These are phyloP conservation scores for Hycleus phaleratus DNA, from an alignment of 1,140 invertebrate genomes.

Conservation along the genomic window DNA sequence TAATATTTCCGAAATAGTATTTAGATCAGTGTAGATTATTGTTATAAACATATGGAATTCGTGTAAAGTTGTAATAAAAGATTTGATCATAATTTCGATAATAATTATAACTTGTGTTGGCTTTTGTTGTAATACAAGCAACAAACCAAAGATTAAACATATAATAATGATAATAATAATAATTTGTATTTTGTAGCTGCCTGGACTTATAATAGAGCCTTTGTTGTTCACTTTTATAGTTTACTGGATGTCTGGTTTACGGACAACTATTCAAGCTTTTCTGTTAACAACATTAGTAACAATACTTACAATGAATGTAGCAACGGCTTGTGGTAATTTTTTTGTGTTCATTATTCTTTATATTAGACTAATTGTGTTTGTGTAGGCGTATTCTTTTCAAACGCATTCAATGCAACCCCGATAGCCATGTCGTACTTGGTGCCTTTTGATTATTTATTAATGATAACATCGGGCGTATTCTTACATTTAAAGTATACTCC, in stretches of 20 bases:
- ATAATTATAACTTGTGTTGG: too few relatives aligned
- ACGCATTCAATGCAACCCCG: slow-evolving; percentile 70
- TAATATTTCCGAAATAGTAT: too few relatives aligned
- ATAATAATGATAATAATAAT: too few relatives aligned
- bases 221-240: slow-evolving; percentile 65
- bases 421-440: slow-evolving; percentile 76
- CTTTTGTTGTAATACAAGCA: too few relatives aligned
- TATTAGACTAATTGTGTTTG: neutral
- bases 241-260: slow-evolving; percentile 71
- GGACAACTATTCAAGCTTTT: slow-evolving; percentile 58
- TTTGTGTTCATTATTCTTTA: slow-evolving; percentile 6
- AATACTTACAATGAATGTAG: slow-evolving; percentile 72
- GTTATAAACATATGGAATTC: too few relatives aligned
- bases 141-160: too few relatives aligned
- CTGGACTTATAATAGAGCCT: slow-evolving; percentile 69
- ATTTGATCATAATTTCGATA: too few relatives aligned
- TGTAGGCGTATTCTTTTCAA: slow-evolving; percentile 77
- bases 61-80: too few relatives aligned
- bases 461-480: slow-evolving; percentile 82
- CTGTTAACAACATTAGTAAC: slow-evolving; percentile 57
- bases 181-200: slow-evolving; percentile 49
- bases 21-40: too few relatives aligned
- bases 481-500: slow-evolving; percentile 64
- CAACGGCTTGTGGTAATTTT: slow-evolving; percentile 68
- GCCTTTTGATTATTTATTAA: slow-evolving; percentile 78